phyloP scores from a whole-genome alignment of 2,888 invertebrate genomes.

The Zaprionus obscuricornis region DNA sequence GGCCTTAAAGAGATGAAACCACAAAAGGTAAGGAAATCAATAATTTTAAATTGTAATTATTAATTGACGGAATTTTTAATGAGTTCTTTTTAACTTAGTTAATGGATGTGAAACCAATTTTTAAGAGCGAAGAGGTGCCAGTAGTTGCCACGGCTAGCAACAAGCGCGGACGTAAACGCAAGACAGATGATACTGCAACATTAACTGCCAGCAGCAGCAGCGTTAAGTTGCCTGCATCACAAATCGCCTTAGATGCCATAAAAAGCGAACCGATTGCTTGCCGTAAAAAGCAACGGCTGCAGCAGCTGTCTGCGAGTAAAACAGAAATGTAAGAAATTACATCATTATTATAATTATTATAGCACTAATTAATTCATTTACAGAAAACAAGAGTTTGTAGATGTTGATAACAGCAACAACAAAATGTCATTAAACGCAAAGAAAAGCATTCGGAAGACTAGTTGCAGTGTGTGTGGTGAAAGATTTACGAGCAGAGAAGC shows the following conservation, averaged over 20 bases:
- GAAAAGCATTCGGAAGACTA: constrained; percentile 41
- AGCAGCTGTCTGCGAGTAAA: constrained; percentile 47
- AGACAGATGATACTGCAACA: constrained; percentile 50
- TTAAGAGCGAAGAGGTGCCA: constrained; percentile 43
- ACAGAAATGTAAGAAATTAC: constrained; percentile 65
- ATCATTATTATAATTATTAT: not conserved
- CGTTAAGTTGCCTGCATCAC: constrained; percentile 1
- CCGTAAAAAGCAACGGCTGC: constrained; percentile 66
- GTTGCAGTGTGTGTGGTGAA: constrained; percentile 75
- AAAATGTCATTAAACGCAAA: constrained; percentile 1
- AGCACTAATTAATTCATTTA: not conserved
- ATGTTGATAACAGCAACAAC: constrained; percentile 24
- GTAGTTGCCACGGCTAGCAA: not conserved
- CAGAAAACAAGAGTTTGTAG: constrained; percentile 76
- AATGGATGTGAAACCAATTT: constrained; percentile 52
- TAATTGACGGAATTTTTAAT: not conserved
- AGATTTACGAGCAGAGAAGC: constrained; percentile 70
- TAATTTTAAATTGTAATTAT: not conserved
- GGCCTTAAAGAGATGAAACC: constrained; percentile 75
- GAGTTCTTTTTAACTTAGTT: constrained; percentile 16
- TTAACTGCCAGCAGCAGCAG: not conserved
- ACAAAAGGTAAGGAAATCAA: constrained; percentile 47
- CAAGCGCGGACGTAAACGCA: constrained; percentile 70
- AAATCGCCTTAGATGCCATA: constrained; percentile 22
- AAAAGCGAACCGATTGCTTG: constrained; percentile 47